Base-by-base conservation (phyloP, 2,113 vertebrate species). In the Ceyx margarethae region DNA sequence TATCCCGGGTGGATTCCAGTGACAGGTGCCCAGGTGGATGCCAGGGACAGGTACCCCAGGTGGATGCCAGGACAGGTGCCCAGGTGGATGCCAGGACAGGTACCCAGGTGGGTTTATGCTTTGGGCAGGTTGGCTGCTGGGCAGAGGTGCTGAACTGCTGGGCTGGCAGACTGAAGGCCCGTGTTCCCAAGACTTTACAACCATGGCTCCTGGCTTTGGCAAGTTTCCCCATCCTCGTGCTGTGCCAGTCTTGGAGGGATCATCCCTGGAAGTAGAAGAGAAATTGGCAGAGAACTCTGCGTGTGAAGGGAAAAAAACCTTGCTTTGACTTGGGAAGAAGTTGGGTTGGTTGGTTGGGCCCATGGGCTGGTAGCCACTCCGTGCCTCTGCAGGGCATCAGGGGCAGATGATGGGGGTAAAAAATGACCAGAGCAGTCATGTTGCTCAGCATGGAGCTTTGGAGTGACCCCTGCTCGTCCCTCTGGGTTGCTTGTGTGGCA, bases 71-170 rank as follows among this genome's bases (percentile, higher is more conserved):
- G 4, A 37, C 37, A 37, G 37, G 37, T 37, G 4, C 37, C 37
- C 37, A 10, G 37, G 9, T 37, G 37, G 37, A 4, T 37, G 10
- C 37, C 37, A 10, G 53, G 67, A 51, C 83, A 77, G 43, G 54
- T 80, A 54, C 33, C 42, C 0, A 0, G 35, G 7, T 71, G 40
- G 43, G 45, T 26, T 78, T 64, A 2, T 29, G 1, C 74, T 71
- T 72, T 76, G 51, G 57, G 35, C 29, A 33, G 69, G 78, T 67
- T 82, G 71, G 20, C 42, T 85, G 61, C 50, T 1, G 1, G 79
- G 56, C 6, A 9, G 90, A 80, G 91, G 89, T 95, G 95, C 94
- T 96, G 91, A 96, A 94, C 51, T 35, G 65, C 17, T 74, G 62
- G 76, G 45, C 57, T 20, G 33, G 75, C 66, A 87, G 48, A 64